These are phyloP conservation scores for Musca domestica DNA, from an alignment of 1,140 invertebrate species.

Conservation along the genomic window DNA sequence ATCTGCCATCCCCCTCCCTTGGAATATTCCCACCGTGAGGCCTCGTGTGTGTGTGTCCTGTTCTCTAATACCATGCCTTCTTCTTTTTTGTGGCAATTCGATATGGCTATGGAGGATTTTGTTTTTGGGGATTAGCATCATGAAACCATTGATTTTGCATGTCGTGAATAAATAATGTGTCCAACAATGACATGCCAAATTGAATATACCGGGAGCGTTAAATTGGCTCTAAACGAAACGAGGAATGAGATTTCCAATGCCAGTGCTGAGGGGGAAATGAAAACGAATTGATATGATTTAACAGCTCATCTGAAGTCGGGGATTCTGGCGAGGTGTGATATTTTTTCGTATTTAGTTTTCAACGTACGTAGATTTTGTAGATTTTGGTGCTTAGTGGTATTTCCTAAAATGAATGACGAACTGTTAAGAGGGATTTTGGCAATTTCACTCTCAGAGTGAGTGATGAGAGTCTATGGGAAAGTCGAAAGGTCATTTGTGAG, in stretches of 20 bases:
- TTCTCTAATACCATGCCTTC: background rate
- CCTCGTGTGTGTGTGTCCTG: background rate
- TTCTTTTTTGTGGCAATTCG: too few relatives aligned
- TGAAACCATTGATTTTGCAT: constrained; percentile 27
- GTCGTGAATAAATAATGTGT: constrained; percentile 28
- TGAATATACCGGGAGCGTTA: constrained; percentile 14
- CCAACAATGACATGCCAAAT: constrained; percentile 20
- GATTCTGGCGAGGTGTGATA: too few relatives aligned
- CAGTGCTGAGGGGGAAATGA: constrained; percentile 1
- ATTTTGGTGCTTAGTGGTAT: too few relatives aligned
- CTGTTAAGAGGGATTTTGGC: too few relatives aligned
- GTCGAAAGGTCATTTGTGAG: too few relatives aligned
- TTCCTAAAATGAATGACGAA: too few relatives aligned
- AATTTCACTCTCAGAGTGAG: too few relatives aligned
- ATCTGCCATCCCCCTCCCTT: background rate
- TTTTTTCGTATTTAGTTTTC: too few relatives aligned
- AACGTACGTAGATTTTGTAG: too few relatives aligned
- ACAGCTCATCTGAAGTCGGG: background rate
- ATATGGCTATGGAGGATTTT: too few relatives aligned
- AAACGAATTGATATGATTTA: constrained; percentile 22
- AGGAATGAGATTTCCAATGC: too few relatives aligned
- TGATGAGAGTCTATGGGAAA: too few relatives aligned
- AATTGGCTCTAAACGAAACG: constrained; percentile 20
- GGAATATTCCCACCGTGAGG: background rate
- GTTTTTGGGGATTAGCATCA: constrained; percentile 18